Conservation (phyloP, 2,888 invertebrate species). For the Diarsia rubi region DNA sequence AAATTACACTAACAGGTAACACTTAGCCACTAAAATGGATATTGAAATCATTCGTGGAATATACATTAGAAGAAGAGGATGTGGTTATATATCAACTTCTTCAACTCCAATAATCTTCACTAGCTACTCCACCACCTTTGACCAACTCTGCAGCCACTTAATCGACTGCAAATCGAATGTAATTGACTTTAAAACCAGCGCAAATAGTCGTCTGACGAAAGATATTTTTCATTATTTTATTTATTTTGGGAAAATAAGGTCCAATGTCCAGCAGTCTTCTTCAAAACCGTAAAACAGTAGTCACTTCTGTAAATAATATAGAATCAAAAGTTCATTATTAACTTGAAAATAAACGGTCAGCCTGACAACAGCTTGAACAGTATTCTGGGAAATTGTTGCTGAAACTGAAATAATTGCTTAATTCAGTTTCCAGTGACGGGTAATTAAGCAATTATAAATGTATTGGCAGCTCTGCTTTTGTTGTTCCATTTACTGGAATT, state of each 20-base stretch:
- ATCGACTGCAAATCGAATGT: neutral
- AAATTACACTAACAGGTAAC: neutral
- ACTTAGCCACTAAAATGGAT: neutral
- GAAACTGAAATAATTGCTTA: constrained; percentile 22
- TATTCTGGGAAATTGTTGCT: neutral
- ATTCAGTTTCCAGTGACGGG: constrained; percentile 13
- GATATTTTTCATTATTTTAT: neutral
- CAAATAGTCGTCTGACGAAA: too few relatives aligned
- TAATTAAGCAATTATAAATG: constrained; percentile 29
- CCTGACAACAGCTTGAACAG: neutral
- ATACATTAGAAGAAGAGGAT: neutral
- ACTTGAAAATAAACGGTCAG: neutral
- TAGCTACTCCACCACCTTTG: neutral
- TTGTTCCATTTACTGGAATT: constrained; percentile 28
- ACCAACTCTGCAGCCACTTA: neutral
- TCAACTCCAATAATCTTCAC: neutral
- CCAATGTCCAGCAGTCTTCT: neutral
- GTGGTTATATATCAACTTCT: neutral
- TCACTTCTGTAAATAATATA: neutral
- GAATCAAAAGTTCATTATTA: neutral
- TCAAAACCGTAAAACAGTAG: neutral
- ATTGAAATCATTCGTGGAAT: neutral
- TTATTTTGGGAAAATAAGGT: neutral
- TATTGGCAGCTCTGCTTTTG: constrained; percentile 18
- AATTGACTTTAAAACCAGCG: neutral